Base-by-base conservation (phyloP, 2,113 vertebrate species). In the Phyllostomus discolor region DNA sequence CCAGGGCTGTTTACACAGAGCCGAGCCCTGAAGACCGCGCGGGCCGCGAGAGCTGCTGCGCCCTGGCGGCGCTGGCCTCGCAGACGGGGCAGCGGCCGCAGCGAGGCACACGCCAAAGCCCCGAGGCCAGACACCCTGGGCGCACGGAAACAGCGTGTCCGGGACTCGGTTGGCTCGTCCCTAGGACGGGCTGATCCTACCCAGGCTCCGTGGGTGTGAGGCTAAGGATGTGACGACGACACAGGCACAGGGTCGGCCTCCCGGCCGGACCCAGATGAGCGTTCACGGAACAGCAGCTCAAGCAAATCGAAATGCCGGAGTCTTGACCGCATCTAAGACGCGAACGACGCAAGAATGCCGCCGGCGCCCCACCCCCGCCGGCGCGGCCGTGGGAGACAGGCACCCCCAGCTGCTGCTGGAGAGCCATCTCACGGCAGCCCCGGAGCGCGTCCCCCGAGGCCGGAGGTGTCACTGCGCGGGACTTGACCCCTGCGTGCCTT, bases 1-100 rank as follows among this genome's bases (percentile, higher is more conserved):
- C 79, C 48, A 92, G 54, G 81, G 31, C 33, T 94, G 76, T 96
- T 94, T 91, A 95, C 12, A 90, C 14, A 94, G 59, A 91, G 89
- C 70, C 48, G 87, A 70, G 52, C 67, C 28, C 31, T 1, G 64
- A 67, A 91, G 94, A 75, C 31, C 70, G 41, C 88, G 66, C 43
- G n/a, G 46, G 86, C 50, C 26, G 50, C 0, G 6, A 48, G 33
- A 48, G 33, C 89, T 4, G 33, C 89, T 4, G 73, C 1, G 12
- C 11, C 0, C 5, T 52, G 67, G 67, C 1, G 24, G 28, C 12
- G 19, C 67, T 46, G 22, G 26, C 12, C 50, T 28, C 15, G 59
- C 83, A 67, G 70, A 78, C 46, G 3, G 76, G 41, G 81, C 12
- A 41, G 52, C 31, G 43, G 41, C 54, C 20, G 4, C 0, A 14